Conservation (phyloP, 2,113 vertebrate genomes). For the Leptobrachium leishanense region DNA sequence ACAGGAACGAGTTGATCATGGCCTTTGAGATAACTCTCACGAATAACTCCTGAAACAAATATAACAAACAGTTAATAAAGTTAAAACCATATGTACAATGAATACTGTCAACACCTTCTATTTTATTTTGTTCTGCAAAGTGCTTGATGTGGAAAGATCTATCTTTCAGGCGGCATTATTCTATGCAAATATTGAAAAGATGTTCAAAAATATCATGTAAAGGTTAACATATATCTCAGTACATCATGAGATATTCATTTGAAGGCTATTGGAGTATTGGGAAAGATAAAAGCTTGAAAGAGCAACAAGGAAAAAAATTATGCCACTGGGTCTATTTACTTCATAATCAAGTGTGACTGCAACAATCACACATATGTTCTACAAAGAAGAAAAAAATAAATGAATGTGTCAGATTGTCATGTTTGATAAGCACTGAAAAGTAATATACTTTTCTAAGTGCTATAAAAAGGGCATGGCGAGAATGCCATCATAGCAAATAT, state of each 20-base stretch:
- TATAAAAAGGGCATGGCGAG: constrained; percentile 6
- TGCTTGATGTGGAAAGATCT: constrained; percentile 45
- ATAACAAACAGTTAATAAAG: constrained; percentile 53
- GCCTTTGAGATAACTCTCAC: constrained; percentile 94
- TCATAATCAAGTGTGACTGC: neutral
- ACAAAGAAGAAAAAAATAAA: constrained; percentile 19
- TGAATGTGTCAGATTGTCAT: constrained; percentile 43
- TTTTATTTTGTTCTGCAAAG: constrained; percentile 46
- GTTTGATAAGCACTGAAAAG: constrained; percentile 36
- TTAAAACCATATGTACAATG: constrained; percentile 19
- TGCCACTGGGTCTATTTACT: constrained; percentile 39
- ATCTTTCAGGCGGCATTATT: neutral
- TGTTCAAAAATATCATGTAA: neutral
- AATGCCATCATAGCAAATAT: neutral
- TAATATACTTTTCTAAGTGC: constrained; percentile 36
- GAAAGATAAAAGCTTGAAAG: neutral
- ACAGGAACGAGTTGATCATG: constrained; percentile 94
- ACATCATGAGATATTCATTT: neutral
- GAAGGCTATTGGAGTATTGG: neutral
- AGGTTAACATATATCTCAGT: neutral
- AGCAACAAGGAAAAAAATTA: constrained; percentile 9
- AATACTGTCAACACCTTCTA: constrained; percentile 16
- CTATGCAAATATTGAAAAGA: too few species aligned
- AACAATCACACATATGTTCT: constrained; percentile 28
- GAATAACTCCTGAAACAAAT: constrained; percentile 91